phyloP scores from a whole-genome alignment of 2,113 vertebrate species.

The Okapia johnstoni region DNA sequence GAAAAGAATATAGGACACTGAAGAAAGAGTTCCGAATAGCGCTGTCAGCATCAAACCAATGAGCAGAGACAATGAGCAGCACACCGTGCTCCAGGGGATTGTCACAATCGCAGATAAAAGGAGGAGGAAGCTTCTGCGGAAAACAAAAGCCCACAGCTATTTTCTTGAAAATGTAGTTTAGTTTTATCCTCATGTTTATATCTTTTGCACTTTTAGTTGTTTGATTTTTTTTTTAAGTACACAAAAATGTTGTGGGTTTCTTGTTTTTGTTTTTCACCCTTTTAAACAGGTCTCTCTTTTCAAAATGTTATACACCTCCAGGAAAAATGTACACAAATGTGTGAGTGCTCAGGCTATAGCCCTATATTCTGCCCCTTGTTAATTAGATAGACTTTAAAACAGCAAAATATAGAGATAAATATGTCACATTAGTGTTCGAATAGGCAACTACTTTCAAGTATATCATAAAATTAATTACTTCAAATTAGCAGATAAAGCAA shows the following conservation, averaged over 20 bases:
- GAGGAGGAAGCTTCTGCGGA: background rate
- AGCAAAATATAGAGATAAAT: constrained; percentile 73
- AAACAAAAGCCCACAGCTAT: background rate
- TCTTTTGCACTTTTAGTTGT: background rate
- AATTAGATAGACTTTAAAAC: constrained; percentile 78
- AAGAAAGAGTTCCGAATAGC: constrained; percentile 62
- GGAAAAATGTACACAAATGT: constrained; percentile 24
- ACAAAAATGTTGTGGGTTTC: background rate
- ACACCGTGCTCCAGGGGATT: constrained; percentile 11
- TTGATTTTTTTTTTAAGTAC: background rate
- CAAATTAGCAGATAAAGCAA: constrained; percentile 74
- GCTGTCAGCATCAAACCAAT: constrained; percentile 58
- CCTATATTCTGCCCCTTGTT: constrained; percentile 23
- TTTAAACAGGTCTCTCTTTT: constrained; percentile 32
- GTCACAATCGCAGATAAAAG: background rate
- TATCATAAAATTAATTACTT: constrained; percentile 80
- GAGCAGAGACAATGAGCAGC: constrained; percentile 22
- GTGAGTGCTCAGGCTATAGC: background rate
- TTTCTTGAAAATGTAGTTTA: background rate
- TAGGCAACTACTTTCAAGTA: constrained; percentile 73
- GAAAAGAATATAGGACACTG: constrained; percentile 48
- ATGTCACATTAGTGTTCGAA: constrained; percentile 73
- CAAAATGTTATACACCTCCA: background rate
- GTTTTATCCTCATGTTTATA: background rate
- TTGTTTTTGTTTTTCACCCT: background rate